These are phyloP conservation scores for Pyralis farinalis DNA, from an alignment of 2,888 invertebrate species.

Conservation along the genomic window DNA sequence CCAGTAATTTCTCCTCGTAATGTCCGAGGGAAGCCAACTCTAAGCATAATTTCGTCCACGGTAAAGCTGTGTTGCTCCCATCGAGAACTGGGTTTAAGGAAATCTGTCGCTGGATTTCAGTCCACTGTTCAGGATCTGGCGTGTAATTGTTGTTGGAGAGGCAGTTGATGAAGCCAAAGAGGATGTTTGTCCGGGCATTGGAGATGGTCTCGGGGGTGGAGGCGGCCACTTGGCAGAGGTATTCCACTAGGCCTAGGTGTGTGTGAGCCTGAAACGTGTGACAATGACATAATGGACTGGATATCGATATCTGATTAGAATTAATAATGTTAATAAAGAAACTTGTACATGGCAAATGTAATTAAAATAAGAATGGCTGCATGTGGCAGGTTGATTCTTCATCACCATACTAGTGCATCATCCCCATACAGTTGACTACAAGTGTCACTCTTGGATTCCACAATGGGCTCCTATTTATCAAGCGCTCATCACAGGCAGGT, in stretches of 20 bases:
- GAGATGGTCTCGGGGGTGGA: conserved; percentile 54
- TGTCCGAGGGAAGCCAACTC: conserved; percentile 81
- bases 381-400: too few relatives aligned
- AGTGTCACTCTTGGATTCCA: too few relatives aligned
- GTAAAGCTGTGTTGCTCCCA: conserved; percentile 53
- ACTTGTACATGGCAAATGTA: too few relatives aligned
- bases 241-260: conserved; percentile 79
- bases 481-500: too few relatives aligned
- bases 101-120: conserved; percentile 60
- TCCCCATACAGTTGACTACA: too few relatives aligned
- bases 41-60: conserved; percentile 77
- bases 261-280: conserved; percentile 71
- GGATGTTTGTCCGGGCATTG: conserved; percentile 52
- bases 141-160: conserved; percentile 82
- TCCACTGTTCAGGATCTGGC: conserved; percentile 75
- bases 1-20: conserved; percentile 77
- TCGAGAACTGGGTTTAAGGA: conserved; percentile 55
- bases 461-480: too few relatives aligned
- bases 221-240: conserved; percentile 71
- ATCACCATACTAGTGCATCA: too few relatives aligned
- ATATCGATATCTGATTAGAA: too few relatives aligned
- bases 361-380: too few relatives aligned
- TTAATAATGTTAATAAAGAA: too few relatives aligned
- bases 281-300: too few relatives aligned
- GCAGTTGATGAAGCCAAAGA: conserved; percentile 75